phyloP scores from a whole-genome alignment of 1,140 invertebrate species.

The Camponotus vicinus region DNA sequence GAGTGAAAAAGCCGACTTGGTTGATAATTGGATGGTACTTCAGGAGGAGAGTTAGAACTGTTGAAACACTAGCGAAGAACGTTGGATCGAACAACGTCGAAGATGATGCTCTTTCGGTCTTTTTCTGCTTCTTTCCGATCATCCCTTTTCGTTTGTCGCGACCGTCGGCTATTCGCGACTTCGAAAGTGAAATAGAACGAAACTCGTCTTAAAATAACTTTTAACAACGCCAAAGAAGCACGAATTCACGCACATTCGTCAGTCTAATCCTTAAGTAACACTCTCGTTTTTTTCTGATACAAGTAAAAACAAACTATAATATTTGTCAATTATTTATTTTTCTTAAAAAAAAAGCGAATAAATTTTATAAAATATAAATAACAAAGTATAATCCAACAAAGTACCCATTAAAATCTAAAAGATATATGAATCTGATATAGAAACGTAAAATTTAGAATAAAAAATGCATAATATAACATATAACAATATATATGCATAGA shows the following conservation, averaged over 20 bases:
- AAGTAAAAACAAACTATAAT: not conserved
- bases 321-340: not conserved
- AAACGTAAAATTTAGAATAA: not conserved
- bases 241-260: slow-evolving; percentile 73
- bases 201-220: slow-evolving; percentile 70
- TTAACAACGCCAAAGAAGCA: slow-evolving; percentile 77
- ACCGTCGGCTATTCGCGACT: slow-evolving; percentile 66
- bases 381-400: not conserved
- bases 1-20: slow-evolving; percentile 33
- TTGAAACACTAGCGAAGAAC: slow-evolving; percentile 57
- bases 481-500: not conserved
- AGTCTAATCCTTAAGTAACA: slow-evolving; percentile 48
- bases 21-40: slow-evolving; percentile 71
- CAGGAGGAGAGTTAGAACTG: slow-evolving; percentile 62
- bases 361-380: not conserved
- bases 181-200: slow-evolving; percentile 67
- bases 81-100: slow-evolving; percentile 55
- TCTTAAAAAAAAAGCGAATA: not conserved
- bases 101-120: slow-evolving; percentile 60
- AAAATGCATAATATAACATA: not conserved
- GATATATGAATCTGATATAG: not conserved
- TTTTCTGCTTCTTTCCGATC: slow-evolving; percentile 15
- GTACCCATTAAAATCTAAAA: not conserved
- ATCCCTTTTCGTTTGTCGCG: slow-evolving; percentile 48
- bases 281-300: no score